Conservation (phyloP, 2,888 invertebrate species). For the Zygothrica quintamaculata region DNA sequence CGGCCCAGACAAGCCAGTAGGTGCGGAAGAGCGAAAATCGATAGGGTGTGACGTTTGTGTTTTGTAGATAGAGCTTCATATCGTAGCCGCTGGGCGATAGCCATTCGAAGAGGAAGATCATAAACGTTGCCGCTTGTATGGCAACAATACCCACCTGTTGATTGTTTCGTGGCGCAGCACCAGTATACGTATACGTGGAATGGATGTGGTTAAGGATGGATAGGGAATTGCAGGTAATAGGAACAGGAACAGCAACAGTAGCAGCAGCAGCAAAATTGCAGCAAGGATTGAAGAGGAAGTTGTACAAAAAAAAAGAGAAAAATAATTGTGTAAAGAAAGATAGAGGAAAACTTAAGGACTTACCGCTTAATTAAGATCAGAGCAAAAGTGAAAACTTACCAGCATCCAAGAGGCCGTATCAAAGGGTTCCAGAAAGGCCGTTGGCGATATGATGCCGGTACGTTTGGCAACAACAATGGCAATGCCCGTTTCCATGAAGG, state of each 20-base stretch:
- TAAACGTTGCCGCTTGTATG: constrained; percentile 97
- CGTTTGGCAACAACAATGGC: constrained; percentile 97
- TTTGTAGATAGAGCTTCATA: constrained; percentile 90
- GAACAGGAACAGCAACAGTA: too few relatives aligned
- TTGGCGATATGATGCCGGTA: constrained; percentile 97
- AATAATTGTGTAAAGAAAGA: constrained; percentile 5
- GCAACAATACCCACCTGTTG: constrained; percentile 93
- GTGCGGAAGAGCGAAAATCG: constrained; percentile 98
- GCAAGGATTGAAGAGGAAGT: constrained; percentile 3
- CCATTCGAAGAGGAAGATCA: constrained; percentile 99
- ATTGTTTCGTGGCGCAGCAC: background rate
- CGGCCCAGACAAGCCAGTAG: constrained; percentile 99
- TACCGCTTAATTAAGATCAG: constrained; percentile 21
- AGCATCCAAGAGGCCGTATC: constrained; percentile 99
- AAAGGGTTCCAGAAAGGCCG: constrained; percentile 98
- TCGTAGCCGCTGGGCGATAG: constrained; percentile 97
- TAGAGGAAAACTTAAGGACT: constrained; percentile 30
- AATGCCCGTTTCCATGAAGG: constrained; percentile 98
- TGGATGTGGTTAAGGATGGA: background rate
- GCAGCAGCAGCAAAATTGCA: background rate
- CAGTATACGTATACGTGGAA: background rate
- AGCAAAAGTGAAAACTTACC: constrained; percentile 80
- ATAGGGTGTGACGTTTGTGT: constrained; percentile 89
- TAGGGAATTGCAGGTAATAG: background rate
- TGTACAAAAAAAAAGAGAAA: constrained; percentile 10